Evolutionary conservation across 2,797 vertebrate genomes (phyloP), one percentile per base, ranked within the genome.

Genomic region (Chelonia mydas): DNA sequence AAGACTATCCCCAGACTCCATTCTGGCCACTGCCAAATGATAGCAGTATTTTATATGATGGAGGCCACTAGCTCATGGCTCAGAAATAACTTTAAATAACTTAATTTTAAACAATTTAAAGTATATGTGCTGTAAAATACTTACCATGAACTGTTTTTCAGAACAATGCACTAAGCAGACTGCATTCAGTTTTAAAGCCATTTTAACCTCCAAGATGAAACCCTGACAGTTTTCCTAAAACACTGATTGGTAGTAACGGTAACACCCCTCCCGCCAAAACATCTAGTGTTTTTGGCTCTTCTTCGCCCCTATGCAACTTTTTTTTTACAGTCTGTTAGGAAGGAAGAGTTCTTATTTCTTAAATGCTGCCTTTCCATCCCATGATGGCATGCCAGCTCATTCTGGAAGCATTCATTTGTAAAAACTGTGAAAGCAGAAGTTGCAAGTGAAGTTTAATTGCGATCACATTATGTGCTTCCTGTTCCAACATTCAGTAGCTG

Each of bases 341-440:
- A 86, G 41, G 87, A 21, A 1, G 68, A 87, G 86, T 87, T 53
- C 65, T 11, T 11, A 65, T 81, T 88, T 94, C 94, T 87, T 74
- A 83, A 84, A 86, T 53, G 77, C 33, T 68, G 8, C 50, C 78
- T 84, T 88, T 31, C 27, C 5, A 84, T 55, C 92, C 85, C 86
- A 87, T 41, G 92, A 80, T 74, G 94, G 86, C 51, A n/a, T 95
- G 94, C 85, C 94, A 96, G 83, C 93, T 90, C 87, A 90, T 90
- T 76, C 72, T 94, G 83, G 81, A 94, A 95, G 5, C 19, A 74
- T 91, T 93, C 84, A 94, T 76, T 90, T 0, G 1, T 81, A 91
- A 88, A 11, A 80, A 85, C 65, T 92, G 1, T 0, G 61, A 90
- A 96, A 96, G 90, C 80, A 82, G 68, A 59, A 95, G 83, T 84